phyloP scores from a whole-genome alignment of 1,140 invertebrate genomes.

The Scaptomyza graminum region DNA sequence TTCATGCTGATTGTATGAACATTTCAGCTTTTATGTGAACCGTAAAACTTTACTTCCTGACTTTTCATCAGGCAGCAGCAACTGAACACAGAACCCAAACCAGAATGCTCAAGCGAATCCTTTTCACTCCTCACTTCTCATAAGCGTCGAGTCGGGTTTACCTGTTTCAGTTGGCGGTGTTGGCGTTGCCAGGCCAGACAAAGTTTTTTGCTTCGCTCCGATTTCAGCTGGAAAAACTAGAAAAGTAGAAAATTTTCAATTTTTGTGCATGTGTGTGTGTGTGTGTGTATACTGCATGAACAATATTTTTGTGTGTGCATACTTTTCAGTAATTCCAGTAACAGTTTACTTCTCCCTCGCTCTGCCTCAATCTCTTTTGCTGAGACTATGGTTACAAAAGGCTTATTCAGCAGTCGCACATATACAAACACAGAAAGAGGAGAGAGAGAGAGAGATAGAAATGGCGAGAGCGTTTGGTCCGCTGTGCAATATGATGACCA shows the following conservation, averaged over 20 bases:
- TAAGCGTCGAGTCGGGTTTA: conserved; percentile 15
- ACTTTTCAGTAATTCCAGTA: conserved; percentile 73
- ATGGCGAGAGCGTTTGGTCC: conserved; percentile 2
- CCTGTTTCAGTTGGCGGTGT: conserved; percentile 18
- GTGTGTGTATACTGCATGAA: conserved; percentile 36
- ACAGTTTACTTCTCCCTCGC: conserved; percentile 53
- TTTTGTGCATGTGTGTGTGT: conserved; percentile 57
- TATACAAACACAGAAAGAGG: background rate
- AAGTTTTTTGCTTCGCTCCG: conserved; percentile 53
- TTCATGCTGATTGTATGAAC: conserved; percentile 82
- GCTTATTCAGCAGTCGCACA: conserved; percentile 30
- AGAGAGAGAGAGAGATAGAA: too few species aligned
- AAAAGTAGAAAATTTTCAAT: conserved; percentile 67
- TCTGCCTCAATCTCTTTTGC: background rate
- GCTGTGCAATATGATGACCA: conserved; percentile 17
- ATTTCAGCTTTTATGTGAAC: conserved; percentile 82
- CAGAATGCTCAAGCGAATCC: too few species aligned
- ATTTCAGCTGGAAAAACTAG: conserved; percentile 39
- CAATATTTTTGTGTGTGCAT: conserved; percentile 65
- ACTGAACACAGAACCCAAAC: conserved; percentile 1
- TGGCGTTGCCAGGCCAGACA: conserved; percentile 38
- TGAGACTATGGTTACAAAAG: conserved; percentile 55
- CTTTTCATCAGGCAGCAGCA: conserved; percentile 69
- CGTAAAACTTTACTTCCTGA: conserved; percentile 81
- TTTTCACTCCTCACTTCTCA: conserved; percentile 6